These are phyloP conservation scores for Penaeus vannamei DNA, from an alignment of 1,140 invertebrate genomes.

Conservation along the genomic window DNA sequence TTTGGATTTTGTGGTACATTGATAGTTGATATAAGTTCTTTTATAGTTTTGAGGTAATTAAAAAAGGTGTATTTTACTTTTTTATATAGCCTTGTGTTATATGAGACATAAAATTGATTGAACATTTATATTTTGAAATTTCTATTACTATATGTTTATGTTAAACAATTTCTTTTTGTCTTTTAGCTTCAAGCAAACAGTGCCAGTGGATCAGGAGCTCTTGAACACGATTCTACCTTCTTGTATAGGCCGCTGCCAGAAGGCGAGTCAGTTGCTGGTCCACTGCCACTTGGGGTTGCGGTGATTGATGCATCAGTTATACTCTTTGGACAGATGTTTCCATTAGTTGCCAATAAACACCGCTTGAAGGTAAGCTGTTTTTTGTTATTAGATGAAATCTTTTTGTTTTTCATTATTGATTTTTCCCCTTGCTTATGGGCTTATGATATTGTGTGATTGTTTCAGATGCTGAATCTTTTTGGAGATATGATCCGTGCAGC, in stretches of 20 bases:
- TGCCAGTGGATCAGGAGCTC: slow-evolving; percentile 93
- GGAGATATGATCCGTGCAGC: slow-evolving; percentile 80
- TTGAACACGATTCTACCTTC: slow-evolving; percentile 96
- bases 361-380: slow-evolving; percentile 74
- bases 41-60: too few species aligned
- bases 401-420: background rate
- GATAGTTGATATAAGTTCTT: background rate
- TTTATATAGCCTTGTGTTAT: too few species aligned
- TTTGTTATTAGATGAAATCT: background rate
- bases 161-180: slow-evolving; percentile 52
- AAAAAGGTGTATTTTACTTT: too few species aligned
- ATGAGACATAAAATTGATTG: too few species aligned
- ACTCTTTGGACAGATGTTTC: slow-evolving; percentile 95
- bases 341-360: slow-evolving; percentile 95
- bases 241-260: slow-evolving; percentile 81
- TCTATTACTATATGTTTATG: background rate
- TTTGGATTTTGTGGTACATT: background rate
- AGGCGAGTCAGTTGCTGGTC: slow-evolving; percentile 82
- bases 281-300: slow-evolving; percentile 94
- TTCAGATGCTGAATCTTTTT: slow-evolving; percentile 97
- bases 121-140: too few species aligned
- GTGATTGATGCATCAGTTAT: slow-evolving; percentile 95
- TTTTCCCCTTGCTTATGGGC: background rate
- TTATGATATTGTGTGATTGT: slow-evolving; percentile 18
- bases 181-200: slow-evolving; percentile 89